Conservation (phyloP, 2,113 vertebrate genomes). For the Actenoides hombroni region DNA sequence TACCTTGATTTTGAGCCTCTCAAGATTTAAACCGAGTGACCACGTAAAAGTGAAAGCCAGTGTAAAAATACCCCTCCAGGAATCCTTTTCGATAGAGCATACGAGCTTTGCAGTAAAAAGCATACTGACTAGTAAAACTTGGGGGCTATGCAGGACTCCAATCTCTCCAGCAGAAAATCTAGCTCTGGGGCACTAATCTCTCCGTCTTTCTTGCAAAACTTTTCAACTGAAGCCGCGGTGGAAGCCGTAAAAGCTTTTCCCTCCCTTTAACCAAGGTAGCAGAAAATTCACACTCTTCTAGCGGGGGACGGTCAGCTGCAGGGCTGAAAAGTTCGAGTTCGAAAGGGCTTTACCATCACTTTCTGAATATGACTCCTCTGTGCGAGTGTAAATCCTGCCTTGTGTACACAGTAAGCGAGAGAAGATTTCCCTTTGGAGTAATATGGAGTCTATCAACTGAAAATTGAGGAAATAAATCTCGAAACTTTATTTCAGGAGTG, state of each 20-base stretch:
- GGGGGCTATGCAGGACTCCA: background rate
- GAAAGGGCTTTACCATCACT: background rate
- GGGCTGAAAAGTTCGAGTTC: background rate
- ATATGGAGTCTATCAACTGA: conserved; percentile 35
- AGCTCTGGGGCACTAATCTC: conserved; percentile 40
- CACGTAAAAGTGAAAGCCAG: background rate
- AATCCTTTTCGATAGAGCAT: background rate
- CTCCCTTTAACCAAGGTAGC: background rate
- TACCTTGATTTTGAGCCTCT: background rate
- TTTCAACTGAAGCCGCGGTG: background rate
- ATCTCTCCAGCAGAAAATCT: background rate
- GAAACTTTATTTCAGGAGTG: background rate
- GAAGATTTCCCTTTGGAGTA: conserved; percentile 19
- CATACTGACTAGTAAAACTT: conserved; percentile 13
- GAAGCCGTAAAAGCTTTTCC: conserved; percentile 20
- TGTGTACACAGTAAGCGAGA: background rate
- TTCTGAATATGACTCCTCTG: background rate
- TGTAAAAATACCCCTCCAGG: conserved; percentile 14
- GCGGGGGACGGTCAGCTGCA: background rate
- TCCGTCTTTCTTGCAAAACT: background rate
- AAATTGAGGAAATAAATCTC: conserved; percentile 29
- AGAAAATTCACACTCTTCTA: background rate
- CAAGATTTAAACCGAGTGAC: background rate
- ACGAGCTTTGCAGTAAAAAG: conserved; percentile 1
- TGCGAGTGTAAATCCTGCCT: background rate